Percentiles rank a stretch among this genome's conserved stretches.
These are phyloP conservation scores for Digitonthophagus gazella DNA, from an alignment of 2,888 invertebrate species.

Conservation along the genomic window DNA sequence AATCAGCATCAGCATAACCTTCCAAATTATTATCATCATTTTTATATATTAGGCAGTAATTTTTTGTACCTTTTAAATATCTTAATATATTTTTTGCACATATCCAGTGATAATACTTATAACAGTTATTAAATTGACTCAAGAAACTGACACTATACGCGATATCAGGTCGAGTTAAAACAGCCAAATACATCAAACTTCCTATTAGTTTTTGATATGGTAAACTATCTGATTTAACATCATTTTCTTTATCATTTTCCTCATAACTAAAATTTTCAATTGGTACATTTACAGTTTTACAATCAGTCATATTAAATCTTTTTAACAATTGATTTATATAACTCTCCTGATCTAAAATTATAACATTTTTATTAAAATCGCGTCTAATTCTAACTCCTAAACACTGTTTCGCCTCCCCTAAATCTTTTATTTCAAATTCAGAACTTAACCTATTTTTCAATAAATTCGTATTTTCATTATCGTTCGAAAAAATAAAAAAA, in stretches of 20 bases:
- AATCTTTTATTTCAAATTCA: slow-evolving; percentile 30
- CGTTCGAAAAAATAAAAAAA: slow-evolving; percentile 34
- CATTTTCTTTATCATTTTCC: slow-evolving; percentile 5
- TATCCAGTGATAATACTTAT: slow-evolving; percentile 28
- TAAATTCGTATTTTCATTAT: slow-evolving; percentile 24
- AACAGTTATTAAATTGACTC: slow-evolving; percentile 34
- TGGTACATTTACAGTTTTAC: slow-evolving; percentile 30
- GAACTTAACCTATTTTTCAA: slow-evolving; percentile 27
- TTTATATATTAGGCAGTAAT: slow-evolving; percentile 23
- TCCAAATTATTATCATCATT: slow-evolving; percentile 22
- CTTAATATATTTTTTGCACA: slow-evolving; percentile 29
- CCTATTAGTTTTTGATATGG: slow-evolving; percentile 35
- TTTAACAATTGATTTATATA: slow-evolving; percentile 29
- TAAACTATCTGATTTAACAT: slow-evolving; percentile 21
- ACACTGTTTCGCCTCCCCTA: slow-evolving; percentile 26
- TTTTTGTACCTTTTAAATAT: slow-evolving; percentile 31
- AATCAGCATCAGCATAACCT: slow-evolving; percentile 31
- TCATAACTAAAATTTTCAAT: slow-evolving; percentile 23
- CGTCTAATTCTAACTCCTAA: slow-evolving; percentile 30
- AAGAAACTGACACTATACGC: slow-evolving; percentile 32
- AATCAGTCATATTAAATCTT: slow-evolving; percentile 33
- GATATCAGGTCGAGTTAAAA: slow-evolving; percentile 36
- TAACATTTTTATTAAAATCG: slow-evolving; percentile 25
- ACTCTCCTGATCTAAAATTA: slow-evolving; percentile 32
- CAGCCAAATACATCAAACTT: slow-evolving; percentile 33